Evolutionary conservation across 2,113 vertebrate species (phyloP), one percentile per base, ranked within the genome.

Genomic region (Fulica atra): DNA sequence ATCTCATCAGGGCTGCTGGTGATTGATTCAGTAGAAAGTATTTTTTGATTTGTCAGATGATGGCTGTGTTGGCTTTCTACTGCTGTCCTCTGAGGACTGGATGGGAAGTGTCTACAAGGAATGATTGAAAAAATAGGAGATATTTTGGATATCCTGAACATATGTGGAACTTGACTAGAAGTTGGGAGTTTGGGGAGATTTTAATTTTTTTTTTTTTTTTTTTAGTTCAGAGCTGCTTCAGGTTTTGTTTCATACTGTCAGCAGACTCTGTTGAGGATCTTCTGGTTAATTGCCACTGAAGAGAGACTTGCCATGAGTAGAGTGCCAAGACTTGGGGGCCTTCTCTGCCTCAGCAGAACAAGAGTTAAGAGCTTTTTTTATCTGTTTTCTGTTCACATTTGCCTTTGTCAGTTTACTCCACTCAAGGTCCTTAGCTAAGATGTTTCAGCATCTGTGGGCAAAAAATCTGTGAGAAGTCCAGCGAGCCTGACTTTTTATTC

Each of bases 111-210:
- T 26, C 59, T 78, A 16, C 23, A 79, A 64, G 66, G 44, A 65
- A 9, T 57, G 15, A 79, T n/a, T 35, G 54, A 29, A 93, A 72
- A 48, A 10, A 9, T 10, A 57, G 73, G 44, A 66, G 77, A 38
- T 64, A 6, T 60, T 85, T 86, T 85, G 7, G 77, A 56, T 76
- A 53, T 54, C 66, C 44, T 13, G 3, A 48, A 26, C 2, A 4
- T n/a, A 65, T 24, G 5, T 54, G 42, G 18, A 95, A 79, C 19
- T 35, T 35, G 40, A 44, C 48, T 40, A 31, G 16, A 89, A 65
- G 11, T 11, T 74, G 17, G 15, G 11, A 18, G 0, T 65, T 60
- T 28, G 12, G n/a, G 33, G 9, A 4, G 4, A 5, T 8, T 25
- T 28, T 53, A 38, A 18, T 46, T 18, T 46, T 18, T 28, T 13